A percentile compares a stretch with the other conserved stretches of the same genome.
Conservation (phyloP, 2,888 invertebrate genomes). For the Erebia aethiops region DNA sequence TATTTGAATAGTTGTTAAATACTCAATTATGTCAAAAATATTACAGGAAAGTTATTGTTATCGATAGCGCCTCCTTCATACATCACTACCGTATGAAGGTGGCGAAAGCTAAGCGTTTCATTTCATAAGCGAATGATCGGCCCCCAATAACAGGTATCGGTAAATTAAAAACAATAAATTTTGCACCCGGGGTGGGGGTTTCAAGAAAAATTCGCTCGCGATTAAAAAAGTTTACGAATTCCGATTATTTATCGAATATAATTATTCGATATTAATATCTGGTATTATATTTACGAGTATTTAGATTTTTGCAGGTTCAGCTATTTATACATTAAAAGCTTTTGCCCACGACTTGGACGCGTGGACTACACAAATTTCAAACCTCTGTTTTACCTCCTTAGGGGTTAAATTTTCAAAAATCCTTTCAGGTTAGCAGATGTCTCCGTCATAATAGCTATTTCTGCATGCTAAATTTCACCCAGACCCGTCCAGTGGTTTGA, state of each 20-base stretch:
- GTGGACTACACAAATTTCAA: no score
- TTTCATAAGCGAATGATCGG: conserved; percentile 66
- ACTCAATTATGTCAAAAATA: no score
- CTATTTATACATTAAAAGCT: no score
- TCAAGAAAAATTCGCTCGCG: conserved; percentile 44
- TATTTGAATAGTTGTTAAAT: no score
- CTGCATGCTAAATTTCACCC: no score
- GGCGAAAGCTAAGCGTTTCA: conserved; percentile 62
- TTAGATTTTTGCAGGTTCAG: no score
- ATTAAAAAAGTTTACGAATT: conserved; percentile 68
- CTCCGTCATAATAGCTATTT: no score
- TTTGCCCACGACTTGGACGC: no score
- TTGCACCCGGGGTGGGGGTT: conserved; percentile 39
- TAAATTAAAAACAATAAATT: conserved; percentile 79
- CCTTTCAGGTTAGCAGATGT: no score
- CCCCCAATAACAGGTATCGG: conserved; percentile 50
- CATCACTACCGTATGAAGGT: conserved; percentile 43
- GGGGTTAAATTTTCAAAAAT: no score
- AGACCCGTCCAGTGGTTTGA: no score
- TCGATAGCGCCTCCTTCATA: conserved; percentile 37
- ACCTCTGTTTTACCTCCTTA: no score
- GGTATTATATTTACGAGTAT: background rate
- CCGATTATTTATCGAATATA: conserved; percentile 52
- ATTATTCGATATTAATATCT: conserved; percentile 41
- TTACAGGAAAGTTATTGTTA: conserved; percentile 12